Base-by-base conservation (phyloP, 2,888 invertebrate species). In the Temnothorax rugatulus region DNA sequence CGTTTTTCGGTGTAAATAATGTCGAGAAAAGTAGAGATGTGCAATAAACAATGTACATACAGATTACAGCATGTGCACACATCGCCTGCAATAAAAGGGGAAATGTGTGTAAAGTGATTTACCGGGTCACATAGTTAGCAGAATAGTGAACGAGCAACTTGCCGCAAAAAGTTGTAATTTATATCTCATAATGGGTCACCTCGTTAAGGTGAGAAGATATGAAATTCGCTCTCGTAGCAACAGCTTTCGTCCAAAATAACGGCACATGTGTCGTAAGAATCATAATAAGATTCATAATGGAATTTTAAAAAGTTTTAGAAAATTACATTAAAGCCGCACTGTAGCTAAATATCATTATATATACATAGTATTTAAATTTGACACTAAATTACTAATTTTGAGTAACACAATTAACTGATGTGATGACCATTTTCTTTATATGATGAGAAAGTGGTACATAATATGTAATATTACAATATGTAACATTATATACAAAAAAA, bases 41-140 rank as follows among this genome's bases (percentile, higher is more conserved):
- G 29, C 54, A 41, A 68, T 68, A 77, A 77, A 68, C 52, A 77
- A 77, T 68, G 77, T 57, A 41, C 64, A 76, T 76, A 50, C 50
- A 75, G 63, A 75, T 75, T 63, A 63, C 50, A 76, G 34, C 18
- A 38, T 11, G 38, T 64, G 38, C 54, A 77, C 68, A 77, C 41
- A 68, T 77, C 68, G 38, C 13, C 9, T 64, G n/a, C n/a, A 68
- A 77, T 54, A 18, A 77, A 77, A 77, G 54, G 5, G 1, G 41
- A 66, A 77, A 68, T 77, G 54, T 66, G 68, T 41, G 41, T 54
- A 77, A 76, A 76, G 41, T 76, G 76, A 77, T 77, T 77, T 77
- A 77, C 52, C 25, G 41, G 64, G 41, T 77, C 76, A n/a, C 54
- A 54, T 54, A 77, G 66, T 76, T 52, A 52, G 29, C 41, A 68